A percentile compares a stretch with the other conserved stretches of the same genome.
These are phyloP conservation scores for Noctua janthina DNA, from an alignment of 2,888 invertebrate genomes.

Conservation along the genomic window DNA sequence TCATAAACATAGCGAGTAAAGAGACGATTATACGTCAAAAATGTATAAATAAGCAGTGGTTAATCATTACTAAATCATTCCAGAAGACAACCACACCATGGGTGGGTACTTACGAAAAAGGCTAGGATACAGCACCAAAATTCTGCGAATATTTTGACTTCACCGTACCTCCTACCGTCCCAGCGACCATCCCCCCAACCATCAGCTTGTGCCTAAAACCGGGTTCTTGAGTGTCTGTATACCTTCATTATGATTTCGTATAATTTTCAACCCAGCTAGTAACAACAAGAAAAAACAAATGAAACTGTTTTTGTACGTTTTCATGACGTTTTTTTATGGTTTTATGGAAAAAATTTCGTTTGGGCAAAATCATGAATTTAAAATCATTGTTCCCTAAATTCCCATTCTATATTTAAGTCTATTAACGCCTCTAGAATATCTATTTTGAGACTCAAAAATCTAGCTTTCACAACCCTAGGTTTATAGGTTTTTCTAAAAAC, in stretches of 20 bases:
- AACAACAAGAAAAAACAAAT: conserved; percentile 28
- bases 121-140: neutral
- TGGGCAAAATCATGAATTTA: neutral
- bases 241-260: conserved; percentile 55
- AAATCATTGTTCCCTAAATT: neutral
- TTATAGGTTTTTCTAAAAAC: neutral
- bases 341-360: conserved; percentile 30
- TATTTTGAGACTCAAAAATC: no score
- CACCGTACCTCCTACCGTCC: conserved; percentile 24
- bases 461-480: neutral
- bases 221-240: conserved; percentile 67
- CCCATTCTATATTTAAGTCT: no score
- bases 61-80: no score
- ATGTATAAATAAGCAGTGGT: no score
- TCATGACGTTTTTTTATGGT: conserved; percentile 30
- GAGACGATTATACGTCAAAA: no score
- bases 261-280: conserved; percentile 64
- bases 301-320: conserved; percentile 21
- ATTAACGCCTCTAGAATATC: no score
- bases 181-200: conserved; percentile 44
- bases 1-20: no score
- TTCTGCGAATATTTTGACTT: conserved; percentile 39
- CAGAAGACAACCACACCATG: no score
- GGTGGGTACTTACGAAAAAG: no score
- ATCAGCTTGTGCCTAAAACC: conserved; percentile 67